Percentiles rank a stretch among this genome's conserved stretches.
phyloP scores from a whole-genome alignment of 2,888 invertebrate genomes.

The Drosophila vallismaia region DNA sequence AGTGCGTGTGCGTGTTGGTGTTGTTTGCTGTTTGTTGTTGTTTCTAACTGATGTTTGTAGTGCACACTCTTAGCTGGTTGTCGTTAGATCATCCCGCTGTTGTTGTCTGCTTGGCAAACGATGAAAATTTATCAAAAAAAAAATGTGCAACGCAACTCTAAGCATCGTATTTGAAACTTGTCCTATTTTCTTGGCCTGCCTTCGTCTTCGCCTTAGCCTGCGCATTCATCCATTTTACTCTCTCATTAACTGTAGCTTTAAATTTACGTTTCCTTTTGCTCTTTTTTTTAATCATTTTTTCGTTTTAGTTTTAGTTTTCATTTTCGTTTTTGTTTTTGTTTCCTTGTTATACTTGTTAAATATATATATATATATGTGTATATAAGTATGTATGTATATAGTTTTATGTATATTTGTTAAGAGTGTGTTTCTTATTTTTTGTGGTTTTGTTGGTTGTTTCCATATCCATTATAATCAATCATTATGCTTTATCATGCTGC shows the following conservation, averaged over 20 bases:
- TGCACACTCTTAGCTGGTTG: conserved; percentile 40
- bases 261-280: conserved; percentile 61
- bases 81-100: conserved; percentile 41
- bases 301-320: conserved; percentile 26
- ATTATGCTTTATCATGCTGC: conserved; percentile 54
- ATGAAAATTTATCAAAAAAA: conserved; percentile 66
- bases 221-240: conserved; percentile 38
- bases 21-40: conserved; percentile 39
- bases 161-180: conserved; percentile 61
- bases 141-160: conserved; percentile 78
- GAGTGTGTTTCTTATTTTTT: conserved; percentile 69
- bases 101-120: conserved; percentile 77
- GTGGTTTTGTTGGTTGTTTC: conserved; percentile 60
- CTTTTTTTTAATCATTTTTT: conserved; percentile 41
- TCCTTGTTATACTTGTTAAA: conserved; percentile 40
- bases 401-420: conserved; percentile 65
- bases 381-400: conserved; percentile 57
- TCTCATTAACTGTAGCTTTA: conserved; percentile 64
- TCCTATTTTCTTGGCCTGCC: conserved; percentile 32
- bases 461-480: conserved; percentile 58
- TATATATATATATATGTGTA: conserved; percentile 51
- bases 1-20: conserved; percentile 55
- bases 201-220: too few species aligned
- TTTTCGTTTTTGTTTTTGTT: conserved; percentile 12
- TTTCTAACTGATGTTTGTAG: conserved; percentile 38